Evolutionary conservation across 2,888 invertebrate species (phyloP).

Genomic region (Sylvicola fuscatus): DNA sequence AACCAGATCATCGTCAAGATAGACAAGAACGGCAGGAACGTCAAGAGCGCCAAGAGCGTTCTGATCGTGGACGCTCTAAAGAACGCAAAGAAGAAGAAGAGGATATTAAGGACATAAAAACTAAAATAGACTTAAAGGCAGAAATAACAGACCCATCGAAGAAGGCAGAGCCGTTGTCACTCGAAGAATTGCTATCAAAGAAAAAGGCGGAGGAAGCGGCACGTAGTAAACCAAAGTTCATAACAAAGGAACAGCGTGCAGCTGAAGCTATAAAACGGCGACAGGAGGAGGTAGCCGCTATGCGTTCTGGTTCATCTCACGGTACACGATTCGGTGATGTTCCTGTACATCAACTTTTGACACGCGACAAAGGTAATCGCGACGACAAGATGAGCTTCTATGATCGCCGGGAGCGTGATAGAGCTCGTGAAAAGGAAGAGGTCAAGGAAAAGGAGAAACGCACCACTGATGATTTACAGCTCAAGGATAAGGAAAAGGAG

Average conservation of each 20-base stretch:
- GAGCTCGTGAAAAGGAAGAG: constrained; percentile 38
- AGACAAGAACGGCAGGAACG: too few species aligned
- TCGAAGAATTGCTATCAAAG: constrained; percentile 88
- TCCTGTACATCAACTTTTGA: constrained; percentile 6
- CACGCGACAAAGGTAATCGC: constrained; percentile 14
- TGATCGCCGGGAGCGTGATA: constrained; percentile 15
- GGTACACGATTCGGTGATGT: constrained; percentile 8
- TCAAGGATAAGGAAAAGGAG: constrained; percentile 81
- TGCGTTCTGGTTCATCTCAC: constrained; percentile 41
- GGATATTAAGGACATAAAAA: too few species aligned
- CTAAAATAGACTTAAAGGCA: too few species aligned
- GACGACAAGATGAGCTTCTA: constrained; percentile 26
- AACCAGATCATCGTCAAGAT: too few species aligned
- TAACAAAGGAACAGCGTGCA: constrained; percentile 89
- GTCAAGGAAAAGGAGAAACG: constrained; percentile 29
- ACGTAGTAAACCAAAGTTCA: constrained; percentile 87
- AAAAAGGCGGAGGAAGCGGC: constrained; percentile 93
- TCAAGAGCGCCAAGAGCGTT: too few species aligned
- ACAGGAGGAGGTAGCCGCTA: constrained; percentile 70
- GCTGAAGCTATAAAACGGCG: constrained; percentile 74
- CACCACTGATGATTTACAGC: constrained; percentile 21
- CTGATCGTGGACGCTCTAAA: too few species aligned
- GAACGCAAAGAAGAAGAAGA: too few species aligned
- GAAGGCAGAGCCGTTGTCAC: constrained; percentile 60
- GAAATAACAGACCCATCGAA: too few species aligned